A percentile compares a stretch with the other conserved stretches of the same genome.
phyloP scores from a whole-genome alignment of 2,888 invertebrate genomes.

The Sycophila texana region DNA sequence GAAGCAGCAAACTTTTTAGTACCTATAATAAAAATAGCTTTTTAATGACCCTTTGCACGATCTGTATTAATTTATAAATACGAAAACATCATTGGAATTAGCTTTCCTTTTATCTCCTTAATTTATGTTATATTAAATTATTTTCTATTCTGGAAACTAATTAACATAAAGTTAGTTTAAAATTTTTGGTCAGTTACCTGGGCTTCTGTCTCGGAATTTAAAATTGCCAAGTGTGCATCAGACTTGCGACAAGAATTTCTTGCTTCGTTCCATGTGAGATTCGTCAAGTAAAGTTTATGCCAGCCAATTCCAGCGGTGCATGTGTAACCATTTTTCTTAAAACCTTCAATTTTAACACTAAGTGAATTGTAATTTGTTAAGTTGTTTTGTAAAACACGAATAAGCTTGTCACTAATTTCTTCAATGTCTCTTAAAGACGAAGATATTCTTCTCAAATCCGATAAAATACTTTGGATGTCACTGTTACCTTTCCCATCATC shows the following conservation, averaged over 20 bases:
- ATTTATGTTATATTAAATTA: background rate
- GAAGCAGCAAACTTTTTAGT: slow-evolving; percentile 53
- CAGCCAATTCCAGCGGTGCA: slow-evolving; percentile 40
- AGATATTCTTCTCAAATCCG: slow-evolving; percentile 38
- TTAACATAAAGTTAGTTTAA: background rate
- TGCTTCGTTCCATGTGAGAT: slow-evolving; percentile 52
- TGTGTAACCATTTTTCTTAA: slow-evolving; percentile 25
- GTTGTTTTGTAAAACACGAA: slow-evolving; percentile 11
- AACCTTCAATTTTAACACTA: background rate
- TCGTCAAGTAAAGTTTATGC: slow-evolving; percentile 43
- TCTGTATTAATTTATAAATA: slow-evolving; percentile 27
- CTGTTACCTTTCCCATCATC: background rate
- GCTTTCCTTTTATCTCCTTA: background rate
- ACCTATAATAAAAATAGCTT: slow-evolving; percentile 38
- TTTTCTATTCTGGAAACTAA: background rate
- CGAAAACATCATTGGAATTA: slow-evolving; percentile 30
- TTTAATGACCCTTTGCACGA: slow-evolving; percentile 19
- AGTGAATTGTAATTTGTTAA: slow-evolving; percentile 14
- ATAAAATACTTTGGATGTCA: slow-evolving; percentile 18
- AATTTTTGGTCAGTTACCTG: slow-evolving; percentile 20
- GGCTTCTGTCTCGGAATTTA: slow-evolving; percentile 47
- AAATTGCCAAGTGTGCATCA: slow-evolving; percentile 41
- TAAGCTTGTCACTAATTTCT: slow-evolving; percentile 20
- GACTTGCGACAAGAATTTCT: slow-evolving; percentile 46
- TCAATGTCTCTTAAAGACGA: slow-evolving; percentile 23